phyloP scores from a whole-genome alignment of 64 coral and sea anemone genomes.

The Acropora yongei region DNA sequence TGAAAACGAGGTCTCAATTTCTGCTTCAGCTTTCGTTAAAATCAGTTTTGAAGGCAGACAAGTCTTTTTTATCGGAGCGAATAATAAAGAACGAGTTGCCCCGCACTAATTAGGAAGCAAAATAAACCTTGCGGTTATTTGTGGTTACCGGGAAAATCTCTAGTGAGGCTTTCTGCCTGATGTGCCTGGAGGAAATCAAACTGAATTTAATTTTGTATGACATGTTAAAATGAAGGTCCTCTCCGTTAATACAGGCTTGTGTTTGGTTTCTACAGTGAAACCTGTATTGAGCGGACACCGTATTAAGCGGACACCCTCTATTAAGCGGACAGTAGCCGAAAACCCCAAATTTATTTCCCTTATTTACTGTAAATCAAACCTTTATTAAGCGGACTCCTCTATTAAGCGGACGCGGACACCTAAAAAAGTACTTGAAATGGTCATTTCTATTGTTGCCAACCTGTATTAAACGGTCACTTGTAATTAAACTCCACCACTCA shows the following conservation, averaged over 20 bases:
- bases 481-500: neutral
- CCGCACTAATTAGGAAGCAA: neutral
- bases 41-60: neutral
- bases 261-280: neutral
- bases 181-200: neutral
- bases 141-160: neutral
- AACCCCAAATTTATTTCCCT: too few species aligned
- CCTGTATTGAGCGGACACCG: too few species aligned
- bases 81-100: neutral
- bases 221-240: neutral
- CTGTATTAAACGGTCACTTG: neutral
- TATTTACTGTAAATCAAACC: neutral
- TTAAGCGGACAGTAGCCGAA: too few species aligned
- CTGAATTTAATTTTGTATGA: neutral
- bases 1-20: neutral
- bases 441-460: slow-evolving; percentile 19
- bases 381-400: slow-evolving; percentile 1
- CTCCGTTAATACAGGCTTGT: neutral
- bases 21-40: neutral
- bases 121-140: neutral
- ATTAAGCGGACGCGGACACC: slow-evolving; percentile 10
- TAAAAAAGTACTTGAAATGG: slow-evolving; percentile 12
- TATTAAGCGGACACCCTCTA: too few species aligned
- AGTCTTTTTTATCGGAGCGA: neutral
- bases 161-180: neutral